phyloP scores from a whole-genome alignment of 1,140 invertebrate species.

The Drosophila insularis region DNA sequence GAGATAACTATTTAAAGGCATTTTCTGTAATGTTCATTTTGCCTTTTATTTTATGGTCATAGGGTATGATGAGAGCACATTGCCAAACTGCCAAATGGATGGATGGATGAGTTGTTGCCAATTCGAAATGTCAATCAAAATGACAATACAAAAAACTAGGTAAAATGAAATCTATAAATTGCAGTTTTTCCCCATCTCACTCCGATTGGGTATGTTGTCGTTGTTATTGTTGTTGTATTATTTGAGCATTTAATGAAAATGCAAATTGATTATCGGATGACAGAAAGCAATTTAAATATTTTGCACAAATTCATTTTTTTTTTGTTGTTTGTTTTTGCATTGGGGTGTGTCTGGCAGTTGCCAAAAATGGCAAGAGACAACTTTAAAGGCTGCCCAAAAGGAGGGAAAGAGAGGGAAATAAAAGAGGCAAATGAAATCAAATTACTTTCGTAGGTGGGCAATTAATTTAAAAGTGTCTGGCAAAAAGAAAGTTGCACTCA shows the following conservation, averaged over 20 bases:
- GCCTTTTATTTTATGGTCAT: background rate
- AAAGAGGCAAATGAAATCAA: constrained; percentile 40
- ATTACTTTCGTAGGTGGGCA: constrained; percentile 54
- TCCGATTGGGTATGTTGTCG: no score
- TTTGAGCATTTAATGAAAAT: constrained; percentile 47
- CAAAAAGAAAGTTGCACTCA: constrained; percentile 66
- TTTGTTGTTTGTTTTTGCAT: no score
- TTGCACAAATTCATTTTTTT: constrained; percentile 2
- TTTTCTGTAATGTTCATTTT: background rate
- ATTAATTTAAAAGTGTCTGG: constrained; percentile 68
- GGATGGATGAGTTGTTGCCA: constrained; percentile 58
- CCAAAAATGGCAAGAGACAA: constrained; percentile 60
- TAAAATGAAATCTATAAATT: constrained; percentile 73
- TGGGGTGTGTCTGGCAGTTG: constrained; percentile 45
- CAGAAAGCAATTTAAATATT: constrained; percentile 56
- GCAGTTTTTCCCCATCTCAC: constrained; percentile 34
- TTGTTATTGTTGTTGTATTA: constrained; percentile 30
- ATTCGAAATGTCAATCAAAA: constrained; percentile 68
- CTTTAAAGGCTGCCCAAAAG: constrained; percentile 41
- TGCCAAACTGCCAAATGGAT: constrained; percentile 33
- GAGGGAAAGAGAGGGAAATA: constrained; percentile 33
- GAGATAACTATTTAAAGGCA: background rate
- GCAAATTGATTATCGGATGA: constrained; percentile 58
- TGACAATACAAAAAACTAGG: constrained; percentile 60
- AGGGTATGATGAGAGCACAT: background rate